A percentile compares a stretch with the other conserved stretches of the same genome.
Conservation (phyloP, 1,140 invertebrate genomes). For the Drosophila ananassae region DNA sequence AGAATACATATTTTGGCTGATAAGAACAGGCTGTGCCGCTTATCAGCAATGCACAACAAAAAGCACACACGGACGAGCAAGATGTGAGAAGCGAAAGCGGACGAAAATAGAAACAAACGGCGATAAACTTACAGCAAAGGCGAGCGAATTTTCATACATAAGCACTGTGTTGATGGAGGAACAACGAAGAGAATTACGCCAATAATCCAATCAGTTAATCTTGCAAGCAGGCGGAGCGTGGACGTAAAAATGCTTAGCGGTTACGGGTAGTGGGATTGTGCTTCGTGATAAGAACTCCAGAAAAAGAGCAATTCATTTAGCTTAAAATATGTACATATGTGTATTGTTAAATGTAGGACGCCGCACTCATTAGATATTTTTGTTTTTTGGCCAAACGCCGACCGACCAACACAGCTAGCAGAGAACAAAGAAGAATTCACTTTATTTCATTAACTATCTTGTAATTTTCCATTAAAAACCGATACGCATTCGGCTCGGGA, state of each 20-base stretch:
- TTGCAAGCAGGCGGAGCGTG: slow-evolving; percentile 42
- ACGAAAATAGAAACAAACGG: slow-evolving; percentile 72
- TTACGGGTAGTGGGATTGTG: slow-evolving; percentile 27
- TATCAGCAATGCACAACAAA: slow-evolving; percentile 80
- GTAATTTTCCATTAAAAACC: slow-evolving; percentile 6
- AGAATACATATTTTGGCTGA: slow-evolving; percentile 58
- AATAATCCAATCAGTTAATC: slow-evolving; percentile 70
- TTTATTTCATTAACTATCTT: slow-evolving; percentile 23
- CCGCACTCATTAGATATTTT: slow-evolving; percentile 4
- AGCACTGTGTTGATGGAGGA: slow-evolving; percentile 33
- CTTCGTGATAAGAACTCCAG: slow-evolving; percentile 13
- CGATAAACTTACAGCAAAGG: slow-evolving; percentile 63
- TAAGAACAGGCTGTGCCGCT: slow-evolving; percentile 66
- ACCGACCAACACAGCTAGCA: not conserved
- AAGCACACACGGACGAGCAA: slow-evolving; percentile 33
- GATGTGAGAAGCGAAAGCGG: slow-evolving; percentile 60
- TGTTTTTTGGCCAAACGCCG: not conserved
- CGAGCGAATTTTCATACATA: slow-evolving; percentile 47
- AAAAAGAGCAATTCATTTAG: slow-evolving; percentile 3
- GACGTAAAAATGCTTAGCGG: slow-evolving; percentile 43
- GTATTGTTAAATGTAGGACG: slow-evolving; percentile 8
- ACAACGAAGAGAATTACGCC: slow-evolving; percentile 23
- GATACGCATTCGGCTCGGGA: no score
- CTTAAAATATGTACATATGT: slow-evolving; percentile 8
- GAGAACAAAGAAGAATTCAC: slow-evolving; percentile 4